phyloP scores from a whole-genome alignment of 2,888 invertebrate species.

The Melanophora roralis region DNA sequence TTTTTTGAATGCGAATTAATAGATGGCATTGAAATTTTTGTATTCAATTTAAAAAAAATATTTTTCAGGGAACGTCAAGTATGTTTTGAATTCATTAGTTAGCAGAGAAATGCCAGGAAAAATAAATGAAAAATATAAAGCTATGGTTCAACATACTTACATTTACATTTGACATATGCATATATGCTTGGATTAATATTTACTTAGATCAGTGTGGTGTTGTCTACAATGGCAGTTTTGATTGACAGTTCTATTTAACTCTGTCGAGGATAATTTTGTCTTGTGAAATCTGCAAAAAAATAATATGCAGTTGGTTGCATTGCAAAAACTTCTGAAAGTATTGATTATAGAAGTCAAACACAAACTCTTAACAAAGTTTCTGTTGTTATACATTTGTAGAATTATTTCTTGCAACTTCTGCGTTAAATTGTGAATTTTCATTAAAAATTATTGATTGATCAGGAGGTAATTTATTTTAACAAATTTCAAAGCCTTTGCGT shows the following conservation, averaged over 20 bases:
- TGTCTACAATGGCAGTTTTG: neutral
- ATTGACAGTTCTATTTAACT: conserved; percentile 30
- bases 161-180: neutral
- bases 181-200: neutral
- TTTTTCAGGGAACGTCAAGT: conserved; percentile 32
- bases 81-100: conserved; percentile 41
- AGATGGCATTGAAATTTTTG: neutral
- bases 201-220: neutral
- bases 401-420: too few species aligned
- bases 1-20: conserved; percentile 12
- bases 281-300: neutral
- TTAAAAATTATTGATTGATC: too few species aligned
- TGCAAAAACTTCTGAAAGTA: neutral
- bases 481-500: too few species aligned
- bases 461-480: too few species aligned
- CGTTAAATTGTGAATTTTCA: too few species aligned
- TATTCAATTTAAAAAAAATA: neutral
- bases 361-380: too few species aligned
- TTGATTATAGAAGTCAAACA: too few species aligned
- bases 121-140: conserved; percentile 23
- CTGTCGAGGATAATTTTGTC: neutral
- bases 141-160: neutral
- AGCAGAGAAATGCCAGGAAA: neutral
- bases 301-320: neutral
- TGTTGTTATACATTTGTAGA: too few species aligned